A percentile compares a stretch with the other conserved stretches of the same genome.
phyloP scores from a whole-genome alignment of 2,113 vertebrate genomes.

The Archocentrus centrarchus region DNA sequence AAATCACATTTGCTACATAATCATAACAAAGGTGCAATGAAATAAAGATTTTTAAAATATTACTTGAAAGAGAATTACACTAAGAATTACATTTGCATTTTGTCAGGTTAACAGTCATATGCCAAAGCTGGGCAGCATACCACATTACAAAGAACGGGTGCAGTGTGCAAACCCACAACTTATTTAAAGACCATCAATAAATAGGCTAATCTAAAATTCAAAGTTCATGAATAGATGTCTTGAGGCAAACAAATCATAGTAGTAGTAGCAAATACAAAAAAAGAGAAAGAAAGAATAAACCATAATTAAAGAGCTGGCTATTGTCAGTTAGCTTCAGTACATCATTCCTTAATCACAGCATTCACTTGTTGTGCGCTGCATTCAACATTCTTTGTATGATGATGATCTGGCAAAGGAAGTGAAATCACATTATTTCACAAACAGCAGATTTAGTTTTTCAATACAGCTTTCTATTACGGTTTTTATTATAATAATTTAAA shows the following conservation, averaged over 20 bases:
- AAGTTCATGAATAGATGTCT: slow-evolving; percentile 10
- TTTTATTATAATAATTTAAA: slow-evolving; percentile 49
- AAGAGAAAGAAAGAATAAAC: slow-evolving; percentile 11
- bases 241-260: slow-evolving; percentile 1
- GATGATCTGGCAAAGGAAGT: not conserved
- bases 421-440: slow-evolving; percentile 33
- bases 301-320: slow-evolving; percentile 14
- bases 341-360: slow-evolving; percentile 32
- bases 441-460: slow-evolving; percentile 10
- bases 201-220: slow-evolving; percentile 24
- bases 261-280: slow-evolving; percentile 12
- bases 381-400: not conserved
- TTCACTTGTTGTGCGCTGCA: slow-evolving; percentile 28
- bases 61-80: not conserved
- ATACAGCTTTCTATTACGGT: not conserved
- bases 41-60: not conserved
- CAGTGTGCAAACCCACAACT: slow-evolving; percentile 15
- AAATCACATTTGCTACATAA: slow-evolving; percentile 21
- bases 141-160: slow-evolving; percentile 17
- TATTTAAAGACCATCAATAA: slow-evolving; percentile 37
- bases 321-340: slow-evolving; percentile 20
- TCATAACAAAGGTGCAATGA: slow-evolving; percentile 35
- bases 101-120: slow-evolving; percentile 51
- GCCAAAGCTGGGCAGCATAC: slow-evolving; percentile 34
- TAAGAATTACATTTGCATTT: not conserved